Evolutionary conservation across 2,113 vertebrate genomes (phyloP).

Genomic region (Gavialis gangeticus): DNA sequence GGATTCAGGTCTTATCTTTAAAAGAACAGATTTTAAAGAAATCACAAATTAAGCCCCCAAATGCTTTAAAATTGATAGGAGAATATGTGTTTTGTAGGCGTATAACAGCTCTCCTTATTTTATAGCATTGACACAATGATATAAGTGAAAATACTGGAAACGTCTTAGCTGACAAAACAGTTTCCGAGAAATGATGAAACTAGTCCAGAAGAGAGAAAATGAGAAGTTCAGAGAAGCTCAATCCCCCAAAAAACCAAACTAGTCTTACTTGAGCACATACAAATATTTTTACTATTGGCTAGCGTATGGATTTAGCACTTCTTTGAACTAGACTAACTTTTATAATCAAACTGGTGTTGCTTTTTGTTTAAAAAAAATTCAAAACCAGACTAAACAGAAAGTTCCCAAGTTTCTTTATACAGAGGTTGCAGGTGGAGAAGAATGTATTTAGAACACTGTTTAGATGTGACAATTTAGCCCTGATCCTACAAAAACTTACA

Average conservation of each 20-base stretch:
- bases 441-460: not conserved
- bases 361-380: not conserved
- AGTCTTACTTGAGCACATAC: not conserved
- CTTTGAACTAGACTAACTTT: not conserved
- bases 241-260: not conserved
- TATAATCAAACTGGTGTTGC: not conserved
- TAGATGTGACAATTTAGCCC: not conserved
- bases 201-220: not conserved
- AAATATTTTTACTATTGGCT: not conserved
- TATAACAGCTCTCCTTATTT: not conserved
- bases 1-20: not conserved
- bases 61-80: not conserved
- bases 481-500: not conserved
- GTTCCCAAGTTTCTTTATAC: not conserved
- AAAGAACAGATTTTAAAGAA: not conserved
- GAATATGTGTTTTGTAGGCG: not conserved
- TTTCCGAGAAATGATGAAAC: not conserved
- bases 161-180: fast-evolving
- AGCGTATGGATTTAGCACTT: not conserved
- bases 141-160: not conserved
- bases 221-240: not conserved
- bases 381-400: not conserved
- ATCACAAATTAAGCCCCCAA: not conserved
- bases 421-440: not conserved
- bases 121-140: not conserved